Conservation (phyloP, 1,140 invertebrate species). For the Helicoverpa zea region DNA sequence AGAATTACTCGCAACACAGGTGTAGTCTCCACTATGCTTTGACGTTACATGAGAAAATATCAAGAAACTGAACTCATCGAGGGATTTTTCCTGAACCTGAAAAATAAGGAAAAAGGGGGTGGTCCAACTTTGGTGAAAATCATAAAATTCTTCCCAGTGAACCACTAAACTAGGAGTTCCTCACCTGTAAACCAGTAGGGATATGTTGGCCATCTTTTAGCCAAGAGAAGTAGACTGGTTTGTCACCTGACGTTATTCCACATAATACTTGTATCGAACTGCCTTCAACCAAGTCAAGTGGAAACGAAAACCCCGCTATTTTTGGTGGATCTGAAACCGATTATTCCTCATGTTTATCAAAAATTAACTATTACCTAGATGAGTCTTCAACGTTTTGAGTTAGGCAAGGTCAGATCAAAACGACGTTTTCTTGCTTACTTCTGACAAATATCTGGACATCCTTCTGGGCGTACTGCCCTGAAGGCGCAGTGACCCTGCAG, state of each 20-base stretch:
- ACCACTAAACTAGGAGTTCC: background rate
- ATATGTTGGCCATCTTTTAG: conserved; percentile 93
- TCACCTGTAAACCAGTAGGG: conserved; percentile 89
- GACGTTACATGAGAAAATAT: conserved; percentile 93
- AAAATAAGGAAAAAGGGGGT: conserved; percentile 47
- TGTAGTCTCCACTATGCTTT: conserved; percentile 94
- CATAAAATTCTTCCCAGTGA: background rate
- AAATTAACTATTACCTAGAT: too few species aligned
- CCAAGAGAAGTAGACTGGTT: conserved; percentile 95
- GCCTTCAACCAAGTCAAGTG: conserved; percentile 93
- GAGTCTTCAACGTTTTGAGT: too few species aligned
- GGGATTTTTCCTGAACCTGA: conserved; percentile 90
- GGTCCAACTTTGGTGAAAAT: background rate
- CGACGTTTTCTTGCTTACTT: conserved; percentile 88
- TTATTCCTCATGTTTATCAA: too few species aligned
- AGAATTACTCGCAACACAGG: conserved; percentile 94
- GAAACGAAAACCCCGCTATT: conserved; percentile 93
- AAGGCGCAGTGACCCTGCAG: conserved; percentile 92
- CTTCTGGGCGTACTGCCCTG: conserved; percentile 92
- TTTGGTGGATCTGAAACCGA: conserved; percentile 91
- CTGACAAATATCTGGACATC: conserved; percentile 92
- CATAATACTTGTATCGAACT: conserved; percentile 96
- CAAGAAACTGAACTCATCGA: conserved; percentile 91
- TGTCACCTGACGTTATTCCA: conserved; percentile 96
- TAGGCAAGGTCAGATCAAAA: background rate